Conservation (phyloP, 2,797 vertebrate species). For the Betta splendens region DNA sequence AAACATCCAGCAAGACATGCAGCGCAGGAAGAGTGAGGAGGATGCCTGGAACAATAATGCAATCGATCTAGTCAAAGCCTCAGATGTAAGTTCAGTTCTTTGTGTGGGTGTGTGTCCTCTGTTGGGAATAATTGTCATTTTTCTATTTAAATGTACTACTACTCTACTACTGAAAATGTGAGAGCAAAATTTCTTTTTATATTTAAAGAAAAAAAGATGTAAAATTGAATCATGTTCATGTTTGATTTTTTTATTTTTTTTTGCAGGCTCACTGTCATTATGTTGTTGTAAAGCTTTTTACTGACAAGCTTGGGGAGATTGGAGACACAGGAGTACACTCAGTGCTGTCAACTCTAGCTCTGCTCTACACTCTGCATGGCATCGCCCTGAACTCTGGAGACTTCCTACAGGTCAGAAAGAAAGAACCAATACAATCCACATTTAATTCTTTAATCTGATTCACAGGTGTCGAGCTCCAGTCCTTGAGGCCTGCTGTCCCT, state of each 20-base stretch:
- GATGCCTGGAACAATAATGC: slow-evolving; percentile 95
- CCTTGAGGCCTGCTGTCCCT: too few species aligned
- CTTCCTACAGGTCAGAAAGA: slow-evolving; percentile 90
- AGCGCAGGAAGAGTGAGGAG: slow-evolving; percentile 85
- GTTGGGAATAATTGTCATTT: background rate
- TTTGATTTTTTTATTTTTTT: background rate
- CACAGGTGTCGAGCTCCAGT: too few species aligned
- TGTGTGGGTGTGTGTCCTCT: background rate
- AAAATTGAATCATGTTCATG: background rate
- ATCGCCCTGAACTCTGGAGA: slow-evolving; percentile 89
- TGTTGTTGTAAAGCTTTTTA: slow-evolving; percentile 91
- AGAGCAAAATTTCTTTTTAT: too few species aligned
- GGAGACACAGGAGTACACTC: slow-evolving; percentile 81
- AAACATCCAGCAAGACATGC: slow-evolving; percentile 88
- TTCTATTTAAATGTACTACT: background rate
- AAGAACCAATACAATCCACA: background rate
- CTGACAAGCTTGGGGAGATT: slow-evolving; percentile 85
- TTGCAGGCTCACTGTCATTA: slow-evolving; percentile 95
- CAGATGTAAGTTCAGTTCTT: slow-evolving; percentile 83
- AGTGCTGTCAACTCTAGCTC: slow-evolving; percentile 86
- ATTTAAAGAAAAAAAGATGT: too few species aligned
- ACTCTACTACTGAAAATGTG: too few species aligned
- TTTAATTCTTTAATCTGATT: background rate
- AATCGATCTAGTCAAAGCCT: slow-evolving; percentile 92
- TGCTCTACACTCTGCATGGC: slow-evolving; percentile 90